Evolutionary conservation across 2,888 invertebrate genomes (phyloP).

Genomic region (Tuberolachnus salignus): DNA sequence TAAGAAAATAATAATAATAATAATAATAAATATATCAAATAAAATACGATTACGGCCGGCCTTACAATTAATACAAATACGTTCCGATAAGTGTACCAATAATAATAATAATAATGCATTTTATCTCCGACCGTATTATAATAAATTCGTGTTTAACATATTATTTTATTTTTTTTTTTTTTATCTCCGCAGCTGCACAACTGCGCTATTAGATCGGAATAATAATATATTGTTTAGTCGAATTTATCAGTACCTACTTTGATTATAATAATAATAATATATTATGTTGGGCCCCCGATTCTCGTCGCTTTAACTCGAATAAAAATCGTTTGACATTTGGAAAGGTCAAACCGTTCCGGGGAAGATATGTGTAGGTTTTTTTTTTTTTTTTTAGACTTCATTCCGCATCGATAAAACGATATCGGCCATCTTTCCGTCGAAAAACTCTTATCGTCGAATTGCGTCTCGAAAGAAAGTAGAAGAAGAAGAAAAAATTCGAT

Average conservation of each 20-base stretch:
- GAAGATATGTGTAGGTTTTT: background rate
- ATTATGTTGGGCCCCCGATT: too few relatives aligned
- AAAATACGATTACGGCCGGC: too few relatives aligned
- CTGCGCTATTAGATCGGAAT: too few relatives aligned
- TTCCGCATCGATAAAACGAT: background rate
- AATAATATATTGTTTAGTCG: background rate
- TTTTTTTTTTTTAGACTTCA: background rate
- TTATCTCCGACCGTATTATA: background rate
- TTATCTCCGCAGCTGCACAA: too few relatives aligned
- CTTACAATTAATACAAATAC: background rate
- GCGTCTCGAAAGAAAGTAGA: background rate
- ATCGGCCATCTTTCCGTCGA: background rate
- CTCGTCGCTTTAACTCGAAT: background rate
- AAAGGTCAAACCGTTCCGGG: slow-evolving; percentile 15
- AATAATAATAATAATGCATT: background rate
- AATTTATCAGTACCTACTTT: background rate
- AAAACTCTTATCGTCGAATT: background rate
- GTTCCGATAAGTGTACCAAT: background rate
- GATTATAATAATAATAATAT: too few relatives aligned
- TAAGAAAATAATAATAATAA: too few relatives aligned
- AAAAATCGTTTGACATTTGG: background rate
- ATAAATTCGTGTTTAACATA: background rate
- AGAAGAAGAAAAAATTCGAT: too few relatives aligned
- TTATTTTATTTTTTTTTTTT: background rate
- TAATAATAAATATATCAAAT: too few relatives aligned